Evolutionary conservation across 2,113 vertebrate genomes (phyloP), one percentile per base, ranked within the genome.

Genomic region (Uropsilus gracilis): DNA sequence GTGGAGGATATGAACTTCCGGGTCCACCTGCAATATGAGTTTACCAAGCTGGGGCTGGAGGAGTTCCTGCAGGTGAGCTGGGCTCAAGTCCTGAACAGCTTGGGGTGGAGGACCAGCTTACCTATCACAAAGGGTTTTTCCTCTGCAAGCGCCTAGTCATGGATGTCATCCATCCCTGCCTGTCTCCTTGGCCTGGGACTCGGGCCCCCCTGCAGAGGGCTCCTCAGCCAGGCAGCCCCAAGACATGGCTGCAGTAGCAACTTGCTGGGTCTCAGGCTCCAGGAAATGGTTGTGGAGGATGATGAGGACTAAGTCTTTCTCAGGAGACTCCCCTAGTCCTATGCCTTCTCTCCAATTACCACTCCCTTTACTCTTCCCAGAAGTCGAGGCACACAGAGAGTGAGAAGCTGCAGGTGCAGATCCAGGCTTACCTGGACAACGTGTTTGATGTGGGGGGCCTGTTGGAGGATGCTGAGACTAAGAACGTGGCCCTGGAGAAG

Each of bases 1-100:
- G 99, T 99, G 63, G 99, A 99, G 97, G 99, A 99, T 98, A 99
- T 99, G 99, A 99, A 99, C 97, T 99, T 99, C 98, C 98, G 99
- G 4, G 99, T 99, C 80, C 99, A 99, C 69, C 98, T 99, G 95
- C 99, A 99, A 95, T 99, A 98, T 0, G 99, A 99, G 95, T 99
- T 99, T 98, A 99, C 99, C 93, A 99, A 99, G 86, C 98, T 99
- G 97, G 99, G 99, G 34, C 98, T 99, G 93, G 99, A 99, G 97
- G 99, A 99, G 78, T 99, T 99, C 97, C 96, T 99, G 93, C 99
- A 99, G 99, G 99, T 99, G 97, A 68, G 17, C 46, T 11, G 14
- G 2, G 2, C 20, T 6, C 1, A 3, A 13, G 46, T 39, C 66
- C 24, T 37, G 57, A 46, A 30, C 26, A 14, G 9, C 77, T 53